These are phyloP conservation scores for Catharus bicknelli DNA, from an alignment of 2,113 vertebrate species.

Conservation along the genomic window DNA sequence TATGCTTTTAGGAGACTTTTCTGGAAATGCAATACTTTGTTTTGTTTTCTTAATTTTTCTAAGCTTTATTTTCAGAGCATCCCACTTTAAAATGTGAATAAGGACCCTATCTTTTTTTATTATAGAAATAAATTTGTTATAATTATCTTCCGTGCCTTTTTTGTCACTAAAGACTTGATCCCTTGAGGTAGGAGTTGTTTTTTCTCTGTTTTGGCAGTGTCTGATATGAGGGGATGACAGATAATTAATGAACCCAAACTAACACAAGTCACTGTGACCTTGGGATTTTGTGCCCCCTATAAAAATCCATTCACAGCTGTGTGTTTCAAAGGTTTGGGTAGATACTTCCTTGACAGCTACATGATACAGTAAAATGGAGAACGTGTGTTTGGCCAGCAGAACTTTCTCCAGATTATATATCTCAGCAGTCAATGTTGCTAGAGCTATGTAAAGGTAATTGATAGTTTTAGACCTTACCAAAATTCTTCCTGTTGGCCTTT, in stretches of 20 bases:
- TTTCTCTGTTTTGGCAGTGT: not conserved
- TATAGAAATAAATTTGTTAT: not conserved
- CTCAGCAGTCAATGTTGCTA: conserved; percentile 7
- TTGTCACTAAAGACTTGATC: not conserved
- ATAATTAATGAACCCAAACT: conserved; percentile 12
- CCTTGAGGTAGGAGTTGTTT: not conserved
- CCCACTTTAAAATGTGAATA: not conserved
- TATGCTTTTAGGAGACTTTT: not conserved
- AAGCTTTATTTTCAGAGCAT: not conserved
- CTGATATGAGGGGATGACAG: not conserved
- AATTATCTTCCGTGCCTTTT: not conserved
- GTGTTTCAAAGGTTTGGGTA: conserved; percentile 14
- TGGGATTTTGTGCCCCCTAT: conserved; percentile 42
- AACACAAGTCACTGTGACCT: not conserved
- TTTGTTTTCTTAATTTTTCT: not conserved
- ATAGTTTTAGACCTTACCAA: conserved; percentile 51
- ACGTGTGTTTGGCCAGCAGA: conserved; percentile 30
- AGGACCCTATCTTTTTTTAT: not conserved
- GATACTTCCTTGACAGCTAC: conserved; percentile 25
- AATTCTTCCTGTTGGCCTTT: conserved; percentile 56
- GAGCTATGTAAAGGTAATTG: conserved; percentile 55
- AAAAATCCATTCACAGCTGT: not conserved
- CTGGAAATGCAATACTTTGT: not conserved
- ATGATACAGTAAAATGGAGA: conserved; percentile 7
- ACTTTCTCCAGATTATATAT: conserved; percentile 33